These are phyloP conservation scores for Pseudorhombus dupliciocellatus DNA, from an alignment of 2,113 vertebrate species.

Conservation along the genomic window DNA sequence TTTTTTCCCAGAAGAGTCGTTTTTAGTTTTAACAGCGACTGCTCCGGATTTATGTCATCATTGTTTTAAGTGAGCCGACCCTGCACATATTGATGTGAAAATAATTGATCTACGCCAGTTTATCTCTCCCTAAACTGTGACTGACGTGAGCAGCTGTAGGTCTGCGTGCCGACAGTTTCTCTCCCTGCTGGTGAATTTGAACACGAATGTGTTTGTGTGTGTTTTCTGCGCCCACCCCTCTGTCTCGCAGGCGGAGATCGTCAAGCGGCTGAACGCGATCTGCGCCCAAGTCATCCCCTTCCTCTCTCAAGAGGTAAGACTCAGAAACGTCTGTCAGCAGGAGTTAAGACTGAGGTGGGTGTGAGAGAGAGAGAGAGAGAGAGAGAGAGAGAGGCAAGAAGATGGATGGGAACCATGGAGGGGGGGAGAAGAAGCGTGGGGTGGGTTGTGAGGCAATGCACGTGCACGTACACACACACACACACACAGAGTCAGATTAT, in stretches of 20 bases:
- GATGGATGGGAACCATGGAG: conserved; percentile 21
- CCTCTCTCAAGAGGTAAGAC: conserved; percentile 95
- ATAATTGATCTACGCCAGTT: conserved; percentile 8
- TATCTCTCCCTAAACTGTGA: not conserved
- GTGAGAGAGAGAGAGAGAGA: conserved; percentile 30
- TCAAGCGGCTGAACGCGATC: conserved; percentile 97
- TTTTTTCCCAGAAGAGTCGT: too few relatives aligned
- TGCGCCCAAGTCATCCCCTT: conserved; percentile 98
- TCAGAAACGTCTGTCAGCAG: conserved; percentile 50
- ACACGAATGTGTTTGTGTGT: conserved; percentile 21
- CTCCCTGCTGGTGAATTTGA: conserved; percentile 19
- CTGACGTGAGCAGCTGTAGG: conserved; percentile 16
- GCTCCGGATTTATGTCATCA: not conserved
- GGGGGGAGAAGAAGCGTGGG: conserved; percentile 53
- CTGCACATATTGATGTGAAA: not conserved
- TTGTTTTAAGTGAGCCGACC: not conserved
- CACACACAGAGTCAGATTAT: conserved; percentile 69
- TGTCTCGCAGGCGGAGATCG: conserved; percentile 93
- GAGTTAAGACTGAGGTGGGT: conserved; percentile 64
- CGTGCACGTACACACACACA: conserved; percentile 42
- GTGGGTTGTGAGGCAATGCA: conserved; percentile 56
- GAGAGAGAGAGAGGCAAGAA: conserved; percentile 11
- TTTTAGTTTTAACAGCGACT: too few relatives aligned
- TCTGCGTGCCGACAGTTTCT: not conserved
- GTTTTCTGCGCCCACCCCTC: conserved; percentile 39